Conservation (phyloP, 2,888 invertebrate species). For the Peribatodes rhomboidaria region DNA sequence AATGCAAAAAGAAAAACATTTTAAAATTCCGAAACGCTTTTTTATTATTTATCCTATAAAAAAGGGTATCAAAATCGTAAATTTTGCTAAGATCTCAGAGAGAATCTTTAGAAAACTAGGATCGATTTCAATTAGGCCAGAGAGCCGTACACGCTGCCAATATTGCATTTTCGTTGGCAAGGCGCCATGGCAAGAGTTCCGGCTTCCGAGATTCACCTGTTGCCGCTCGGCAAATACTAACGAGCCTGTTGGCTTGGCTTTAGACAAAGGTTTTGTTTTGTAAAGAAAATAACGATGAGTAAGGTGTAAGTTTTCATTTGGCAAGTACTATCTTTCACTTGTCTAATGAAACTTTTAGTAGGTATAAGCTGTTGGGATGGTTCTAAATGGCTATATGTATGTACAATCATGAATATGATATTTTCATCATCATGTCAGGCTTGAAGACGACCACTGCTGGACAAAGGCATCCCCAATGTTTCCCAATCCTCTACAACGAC, state of each 20-base stretch:
- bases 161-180: conserved; percentile 35
- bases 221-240: conserved; percentile 34
- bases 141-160: conserved; percentile 18
- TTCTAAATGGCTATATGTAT: no score
- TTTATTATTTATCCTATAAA: neutral
- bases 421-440: no score
- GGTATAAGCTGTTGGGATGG: no score
- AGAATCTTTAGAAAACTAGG: conserved; percentile 2
- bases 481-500: no score
- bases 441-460: no score
- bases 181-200: conserved; percentile 18
- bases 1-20: neutral
- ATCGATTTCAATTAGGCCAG: conserved; percentile 19
- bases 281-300: conserved; percentile 5
- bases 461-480: no score
- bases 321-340: neutral
- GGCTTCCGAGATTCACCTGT: conserved; percentile 35
- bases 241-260: conserved; percentile 21
- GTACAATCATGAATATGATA: no score
- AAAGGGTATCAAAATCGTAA: neutral
- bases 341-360: no score
- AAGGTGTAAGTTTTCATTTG: neutral
- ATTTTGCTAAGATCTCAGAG: neutral
- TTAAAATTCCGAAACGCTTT: neutral
- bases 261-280: conserved; percentile 5